Evolutionary conservation across 1,140 invertebrate genomes (phyloP).

Genomic region (Bombus terrestris): DNA sequence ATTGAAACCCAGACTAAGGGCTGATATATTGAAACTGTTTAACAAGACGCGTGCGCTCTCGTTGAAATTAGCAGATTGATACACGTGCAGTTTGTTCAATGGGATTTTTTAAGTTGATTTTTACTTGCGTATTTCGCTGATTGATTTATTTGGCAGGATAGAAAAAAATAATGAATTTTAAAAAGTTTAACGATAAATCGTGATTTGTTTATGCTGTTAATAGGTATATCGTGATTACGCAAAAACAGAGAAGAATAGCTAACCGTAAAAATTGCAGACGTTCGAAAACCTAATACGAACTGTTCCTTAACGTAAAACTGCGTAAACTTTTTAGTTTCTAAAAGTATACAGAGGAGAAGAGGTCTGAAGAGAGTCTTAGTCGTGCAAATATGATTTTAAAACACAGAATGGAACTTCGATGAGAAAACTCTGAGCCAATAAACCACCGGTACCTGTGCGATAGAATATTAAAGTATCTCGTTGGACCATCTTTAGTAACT

Average conservation of each 20-base stretch:
- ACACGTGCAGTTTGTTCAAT: neutral
- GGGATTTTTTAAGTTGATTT: rapidly evolving
- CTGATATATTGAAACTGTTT: neutral
- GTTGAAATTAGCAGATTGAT: neutral
- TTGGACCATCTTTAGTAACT: neutral
- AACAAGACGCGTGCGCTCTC: neutral
- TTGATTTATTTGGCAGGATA: too few relatives aligned
- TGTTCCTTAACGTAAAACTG: too few relatives aligned
- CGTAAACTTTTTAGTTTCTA: neutral
- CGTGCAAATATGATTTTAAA: neutral
- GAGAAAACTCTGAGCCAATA: neutral
- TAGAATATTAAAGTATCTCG: neutral
- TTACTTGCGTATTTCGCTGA: neutral
- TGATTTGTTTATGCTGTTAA: too few relatives aligned
- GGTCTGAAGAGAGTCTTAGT: neutral
- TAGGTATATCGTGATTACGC: too few relatives aligned
- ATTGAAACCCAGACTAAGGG: too few relatives aligned
- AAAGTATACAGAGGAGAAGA: neutral
- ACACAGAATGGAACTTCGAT: neutral
- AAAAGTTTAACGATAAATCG: too few relatives aligned
- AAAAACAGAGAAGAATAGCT: too few relatives aligned
- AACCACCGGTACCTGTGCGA: neutral
- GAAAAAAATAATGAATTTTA: too few relatives aligned
- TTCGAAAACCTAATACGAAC: too few relatives aligned
- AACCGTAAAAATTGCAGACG: too few relatives aligned